Base-by-base conservation (phyloP, 2,888 invertebrate species). In the Apoda limacodes region DNA sequence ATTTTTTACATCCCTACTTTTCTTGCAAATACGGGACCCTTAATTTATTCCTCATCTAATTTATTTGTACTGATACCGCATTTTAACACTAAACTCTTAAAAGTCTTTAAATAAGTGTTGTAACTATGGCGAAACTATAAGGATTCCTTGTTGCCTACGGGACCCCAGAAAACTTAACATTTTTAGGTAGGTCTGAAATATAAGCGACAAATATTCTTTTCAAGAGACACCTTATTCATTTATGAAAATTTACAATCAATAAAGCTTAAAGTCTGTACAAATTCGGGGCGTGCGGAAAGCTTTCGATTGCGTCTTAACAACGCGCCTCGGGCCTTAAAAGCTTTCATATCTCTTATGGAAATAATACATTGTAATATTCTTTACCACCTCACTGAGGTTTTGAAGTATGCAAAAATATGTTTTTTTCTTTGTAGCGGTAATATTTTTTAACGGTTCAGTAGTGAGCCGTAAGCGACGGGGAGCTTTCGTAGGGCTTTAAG, bases 341-440 rank as follows among this genome's bases (percentile, higher is more conserved):
- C 78, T 76, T 76, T 78, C 66, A 70, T 62, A 70, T 68, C 72
- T 63, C 64, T 61, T 56, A 60, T 58, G 68, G 63, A 68, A 72
- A 70, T 72, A 75, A 72, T 70, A 72, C 70, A 62, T 50, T 60
- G 68, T 75, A 70, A 72, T 68, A 5, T 5, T 6, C 5, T 5
- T 7, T 17, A 17, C 17, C 5, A 60, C 65, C 57, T 55, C 53
- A 52, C 40, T 43, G 27, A 39, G 48, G 48, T 46, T 57, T 47
- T 46, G 50, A 56, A 55, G 59, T 70, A 74, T 75, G 74, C 65
- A 72, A 70, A 76, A 74, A 71, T 74, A 72, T 74, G 64, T 61
- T 63, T 70, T 76, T 76, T 76, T 75, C 69, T 74, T 67, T 56
- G 50, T 45, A 48, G 51, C 55, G 53, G 55, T 64, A 63, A 67